These are phyloP conservation scores for Ahaetulla prasina DNA, from an alignment of 2,113 vertebrate species.

Conservation along the genomic window DNA sequence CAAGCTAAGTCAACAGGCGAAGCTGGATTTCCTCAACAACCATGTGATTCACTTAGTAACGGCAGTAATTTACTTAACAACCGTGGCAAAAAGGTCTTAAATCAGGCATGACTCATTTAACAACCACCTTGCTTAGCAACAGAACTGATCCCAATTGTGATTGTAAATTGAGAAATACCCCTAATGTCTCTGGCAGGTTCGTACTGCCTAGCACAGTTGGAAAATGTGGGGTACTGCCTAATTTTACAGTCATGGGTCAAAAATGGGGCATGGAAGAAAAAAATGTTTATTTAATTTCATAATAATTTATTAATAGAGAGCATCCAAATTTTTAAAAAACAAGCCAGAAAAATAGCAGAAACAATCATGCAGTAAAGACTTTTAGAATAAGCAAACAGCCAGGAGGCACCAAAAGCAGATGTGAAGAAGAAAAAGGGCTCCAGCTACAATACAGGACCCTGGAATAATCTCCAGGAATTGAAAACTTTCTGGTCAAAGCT, in stretches of 20 bases:
- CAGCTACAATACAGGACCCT: background rate
- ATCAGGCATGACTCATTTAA: background rate
- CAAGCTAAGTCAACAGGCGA: background rate
- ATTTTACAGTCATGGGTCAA: background rate
- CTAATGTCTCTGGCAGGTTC: background rate
- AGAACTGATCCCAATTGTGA: background rate
- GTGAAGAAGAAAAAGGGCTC: background rate
- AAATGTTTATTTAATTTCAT: constrained; percentile 25
- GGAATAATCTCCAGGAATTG: background rate
- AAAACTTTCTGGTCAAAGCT: background rate
- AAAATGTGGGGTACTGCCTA: background rate
- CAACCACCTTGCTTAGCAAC: background rate
- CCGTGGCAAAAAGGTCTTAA: background rate
- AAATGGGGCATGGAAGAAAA: background rate
- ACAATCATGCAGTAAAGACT: background rate
- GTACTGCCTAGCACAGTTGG: background rate
- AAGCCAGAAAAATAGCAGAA: background rate
- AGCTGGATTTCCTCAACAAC: background rate
- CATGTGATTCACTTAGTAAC: background rate
- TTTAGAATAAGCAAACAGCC: too few species aligned
- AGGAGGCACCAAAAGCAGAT: background rate
- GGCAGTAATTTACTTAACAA: background rate
- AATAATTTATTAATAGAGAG: constrained; percentile 12
- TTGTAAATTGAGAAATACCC: background rate
- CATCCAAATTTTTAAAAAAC: background rate